Evolutionary conservation across 2,888 invertebrate species (phyloP).

Genomic region (Phortica okadai): DNA sequence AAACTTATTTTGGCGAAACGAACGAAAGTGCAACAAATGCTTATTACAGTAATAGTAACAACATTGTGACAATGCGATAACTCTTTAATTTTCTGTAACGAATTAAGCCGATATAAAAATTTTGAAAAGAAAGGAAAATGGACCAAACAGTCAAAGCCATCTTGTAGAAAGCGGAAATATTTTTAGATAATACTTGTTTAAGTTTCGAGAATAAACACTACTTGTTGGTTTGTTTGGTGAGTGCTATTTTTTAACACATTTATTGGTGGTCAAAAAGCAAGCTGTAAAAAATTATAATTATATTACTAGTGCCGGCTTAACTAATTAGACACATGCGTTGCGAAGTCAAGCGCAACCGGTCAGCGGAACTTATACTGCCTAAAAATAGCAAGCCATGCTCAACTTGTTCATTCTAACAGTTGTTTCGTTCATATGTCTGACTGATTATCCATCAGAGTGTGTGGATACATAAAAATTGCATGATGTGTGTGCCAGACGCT

Average conservation of each 20-base stretch:
- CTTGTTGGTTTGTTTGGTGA: too few relatives aligned
- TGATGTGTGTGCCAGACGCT: slow-evolving; percentile 43
- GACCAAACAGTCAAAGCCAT: too few relatives aligned
- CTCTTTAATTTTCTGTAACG: neutral
- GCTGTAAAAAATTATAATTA: neutral
- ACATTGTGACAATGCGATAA: slow-evolving; percentile 34
- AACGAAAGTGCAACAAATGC: slow-evolving; percentile 35
- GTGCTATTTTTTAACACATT: too few relatives aligned
- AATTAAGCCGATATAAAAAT: neutral
- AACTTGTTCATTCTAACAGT: slow-evolving; percentile 62
- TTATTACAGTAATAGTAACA: neutral
- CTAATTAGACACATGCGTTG: slow-evolving; percentile 56
- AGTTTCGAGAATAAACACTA: too few relatives aligned
- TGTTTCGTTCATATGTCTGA: slow-evolving; percentile 43
- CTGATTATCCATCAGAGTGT: slow-evolving; percentile 15
- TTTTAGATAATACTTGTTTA: too few relatives aligned
- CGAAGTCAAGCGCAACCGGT: slow-evolving; percentile 55
- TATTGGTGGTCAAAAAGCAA: neutral
- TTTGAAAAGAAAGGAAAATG: too few relatives aligned
- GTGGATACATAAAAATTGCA: slow-evolving; percentile 56
- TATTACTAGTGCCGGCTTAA: slow-evolving; percentile 27
- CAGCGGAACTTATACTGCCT: slow-evolving; percentile 46
- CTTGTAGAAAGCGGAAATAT: slow-evolving; percentile 25
- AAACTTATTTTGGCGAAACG: neutral
- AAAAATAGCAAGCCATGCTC: slow-evolving; percentile 36